These are phyloP conservation scores for Drosophila virilis DNA, from an alignment of 1,140 invertebrate species.

Conservation along the genomic window DNA sequence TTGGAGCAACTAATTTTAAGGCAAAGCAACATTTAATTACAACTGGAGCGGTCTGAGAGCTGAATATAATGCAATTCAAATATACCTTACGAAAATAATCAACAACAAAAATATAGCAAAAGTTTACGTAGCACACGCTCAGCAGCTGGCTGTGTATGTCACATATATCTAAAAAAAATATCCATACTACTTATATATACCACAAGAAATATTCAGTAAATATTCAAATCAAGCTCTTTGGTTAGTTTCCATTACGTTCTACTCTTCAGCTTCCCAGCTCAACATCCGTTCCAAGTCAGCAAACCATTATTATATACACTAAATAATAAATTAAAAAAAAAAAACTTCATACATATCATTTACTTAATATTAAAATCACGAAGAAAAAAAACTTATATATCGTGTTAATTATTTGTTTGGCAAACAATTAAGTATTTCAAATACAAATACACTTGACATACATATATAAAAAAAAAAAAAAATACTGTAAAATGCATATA, in stretches of 20 bases:
- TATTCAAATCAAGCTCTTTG: not conserved
- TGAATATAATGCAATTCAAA: constrained; percentile 19
- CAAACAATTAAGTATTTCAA: constrained; percentile 48
- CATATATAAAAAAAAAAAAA: not conserved
- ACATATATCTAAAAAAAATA: constrained; percentile 11
- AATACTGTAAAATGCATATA: constrained; percentile 30
- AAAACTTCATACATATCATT: constrained; percentile 65
- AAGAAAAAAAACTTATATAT: constrained; percentile 29
- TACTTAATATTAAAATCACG: constrained; percentile 36
- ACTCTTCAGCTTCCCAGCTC: constrained; percentile 15
- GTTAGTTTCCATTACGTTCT: constrained; percentile 9
- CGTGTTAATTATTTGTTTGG: constrained; percentile 41
- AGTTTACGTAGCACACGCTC: constrained; percentile 25
- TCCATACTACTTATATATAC: constrained; percentile 8
- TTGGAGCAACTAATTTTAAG: constrained; percentile 8
- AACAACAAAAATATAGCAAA: not conserved
- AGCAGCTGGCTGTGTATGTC: constrained; percentile 52
- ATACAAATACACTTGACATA: constrained; percentile 16
- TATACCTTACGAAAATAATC: constrained; percentile 17
- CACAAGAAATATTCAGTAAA: constrained; percentile 5
- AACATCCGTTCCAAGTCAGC: constrained; percentile 9
- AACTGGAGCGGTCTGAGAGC: constrained; percentile 11
- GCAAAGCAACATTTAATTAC: constrained; percentile 1
- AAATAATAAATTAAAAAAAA: constrained; percentile 18
- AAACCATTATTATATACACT: constrained; percentile 5